phyloP scores from a whole-genome alignment of 2,888 invertebrate genomes.

The Himalopsyche japonica region DNA sequence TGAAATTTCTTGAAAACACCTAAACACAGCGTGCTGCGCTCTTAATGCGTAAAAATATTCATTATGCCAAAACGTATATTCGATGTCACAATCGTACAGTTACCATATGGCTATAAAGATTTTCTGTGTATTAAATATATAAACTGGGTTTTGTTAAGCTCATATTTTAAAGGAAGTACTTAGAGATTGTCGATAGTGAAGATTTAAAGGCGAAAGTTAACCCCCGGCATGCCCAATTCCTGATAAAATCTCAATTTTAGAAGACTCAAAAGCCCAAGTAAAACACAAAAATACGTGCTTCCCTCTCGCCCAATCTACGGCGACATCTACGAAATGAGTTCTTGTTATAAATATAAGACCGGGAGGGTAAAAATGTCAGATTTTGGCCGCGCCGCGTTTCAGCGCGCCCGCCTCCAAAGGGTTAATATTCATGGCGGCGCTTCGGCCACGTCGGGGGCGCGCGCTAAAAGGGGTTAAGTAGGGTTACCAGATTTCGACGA shows the following conservation, averaged over 20 bases:
- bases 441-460: neutral
- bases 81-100: too few species aligned
- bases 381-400: neutral
- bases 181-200: neutral
- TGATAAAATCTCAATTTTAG: neutral
- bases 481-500: neutral
- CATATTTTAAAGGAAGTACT: neutral
- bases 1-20: too few species aligned
- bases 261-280: neutral
- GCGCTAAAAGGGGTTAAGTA: neutral
- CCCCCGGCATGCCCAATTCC: neutral
- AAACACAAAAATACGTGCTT: slow-evolving; percentile 1
- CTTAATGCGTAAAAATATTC: too few species aligned
- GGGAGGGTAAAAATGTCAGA: neutral
- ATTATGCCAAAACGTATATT: too few species aligned
- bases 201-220: neutral
- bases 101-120: too few species aligned
- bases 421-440: neutral
- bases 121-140: too few species aligned
- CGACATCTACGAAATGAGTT: neutral
- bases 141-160: too few species aligned
- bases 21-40: too few species aligned
- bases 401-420: neutral
- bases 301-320: neutral
- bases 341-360: neutral